Evolutionary conservation across 2,113 vertebrate species (phyloP), one percentile per base, ranked within the genome.

Genomic region (Pseudolaguvia tuberculata): DNA sequence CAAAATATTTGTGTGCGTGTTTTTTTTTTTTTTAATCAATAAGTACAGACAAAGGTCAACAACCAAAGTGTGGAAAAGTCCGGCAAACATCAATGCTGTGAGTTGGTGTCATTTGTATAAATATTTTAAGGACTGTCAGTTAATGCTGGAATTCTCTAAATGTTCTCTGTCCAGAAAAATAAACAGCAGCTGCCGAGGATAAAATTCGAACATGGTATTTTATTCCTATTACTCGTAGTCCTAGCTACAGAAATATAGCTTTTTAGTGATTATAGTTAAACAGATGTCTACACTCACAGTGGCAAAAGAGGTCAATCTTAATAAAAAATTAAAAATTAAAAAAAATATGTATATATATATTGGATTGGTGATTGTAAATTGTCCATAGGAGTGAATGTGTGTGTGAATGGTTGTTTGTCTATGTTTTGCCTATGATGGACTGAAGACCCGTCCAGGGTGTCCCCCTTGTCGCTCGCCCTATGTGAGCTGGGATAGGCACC

Each of bases 111-210:
- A 84, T 87, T 90, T 88, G 82, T 79, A 86, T 89, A 91, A 92
- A 92, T 89, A 90, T 90, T 92, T 90, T 88, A 80, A 86, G 88
- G 82, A 80, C 85, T 88, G 88, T 90, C 89, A 91, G 88, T 90
- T 90, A 90, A 89, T 90, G 88, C 86, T 86, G 86, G 89, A 89
- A 91, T 88, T 88, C 86, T 87, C 85, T 85, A 85, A 84, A 89
- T 87, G 87, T 85, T 86, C 83, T 85, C 85, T 83, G 84, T 90
- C 82, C 82, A 86, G 87, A 87, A 87, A 91, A 92, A 92, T 90
- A 92, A 91, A 92, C 90, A 81, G 76, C 17, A 79, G 80, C 82
- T 29, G 80, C 85, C 87, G 85, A 79, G 86, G 42, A 47, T 84
- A 80, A 78, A 81, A 86, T 76, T 75, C 58, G 77, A 83, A 85